A percentile compares a stretch with the other conserved stretches of the same genome.
Evolutionary conservation across 2,888 invertebrate species (phyloP).

Genomic region (Brachycybe producta): DNA sequence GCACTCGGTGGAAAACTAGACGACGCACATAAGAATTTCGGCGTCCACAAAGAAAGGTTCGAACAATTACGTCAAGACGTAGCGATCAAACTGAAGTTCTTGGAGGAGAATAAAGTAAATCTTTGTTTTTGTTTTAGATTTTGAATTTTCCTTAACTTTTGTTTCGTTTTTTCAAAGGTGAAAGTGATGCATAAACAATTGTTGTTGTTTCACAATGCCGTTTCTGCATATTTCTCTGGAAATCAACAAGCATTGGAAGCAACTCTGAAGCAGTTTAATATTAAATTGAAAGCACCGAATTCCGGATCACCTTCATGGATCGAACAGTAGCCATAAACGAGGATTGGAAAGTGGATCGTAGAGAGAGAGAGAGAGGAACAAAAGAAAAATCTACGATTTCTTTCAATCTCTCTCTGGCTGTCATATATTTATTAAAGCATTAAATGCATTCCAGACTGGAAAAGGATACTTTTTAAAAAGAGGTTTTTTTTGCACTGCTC

Average conservation of each 20-base stretch:
- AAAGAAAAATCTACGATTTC: too few species aligned
- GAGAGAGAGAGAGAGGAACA: too few species aligned
- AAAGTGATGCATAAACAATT: slow-evolving; percentile 98
- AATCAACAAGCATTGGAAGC: slow-evolving; percentile 87
- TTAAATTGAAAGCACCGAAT: slow-evolving; percentile 71
- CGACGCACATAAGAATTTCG: slow-evolving; percentile 67
- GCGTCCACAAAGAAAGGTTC: slow-evolving; percentile 74
- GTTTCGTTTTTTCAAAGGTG: slow-evolving; percentile 48
- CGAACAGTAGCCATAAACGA: slow-evolving; percentile 39
- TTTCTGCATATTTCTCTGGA: slow-evolving; percentile 92
- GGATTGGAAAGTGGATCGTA: background rate
- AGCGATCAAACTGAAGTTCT: slow-evolving; percentile 83
- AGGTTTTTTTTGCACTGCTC: too few species aligned
- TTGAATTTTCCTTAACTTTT: background rate
- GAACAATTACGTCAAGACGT: slow-evolving; percentile 88
- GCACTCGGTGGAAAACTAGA: slow-evolving; percentile 52
- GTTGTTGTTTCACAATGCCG: slow-evolving; percentile 87
- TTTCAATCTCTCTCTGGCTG: too few species aligned
- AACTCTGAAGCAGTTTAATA: slow-evolving; percentile 87
- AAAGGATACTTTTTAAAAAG: too few species aligned
- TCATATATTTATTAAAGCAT: too few species aligned
- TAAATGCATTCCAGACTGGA: too few species aligned
- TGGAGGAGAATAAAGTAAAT: slow-evolving; percentile 89
- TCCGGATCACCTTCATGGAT: slow-evolving; percentile 65
- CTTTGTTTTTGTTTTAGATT: slow-evolving; percentile 3